Percentiles rank a stretch among this genome's conserved stretches.
Conservation (phyloP, 2,888 invertebrate species). For the Nomada ruficornis region DNA sequence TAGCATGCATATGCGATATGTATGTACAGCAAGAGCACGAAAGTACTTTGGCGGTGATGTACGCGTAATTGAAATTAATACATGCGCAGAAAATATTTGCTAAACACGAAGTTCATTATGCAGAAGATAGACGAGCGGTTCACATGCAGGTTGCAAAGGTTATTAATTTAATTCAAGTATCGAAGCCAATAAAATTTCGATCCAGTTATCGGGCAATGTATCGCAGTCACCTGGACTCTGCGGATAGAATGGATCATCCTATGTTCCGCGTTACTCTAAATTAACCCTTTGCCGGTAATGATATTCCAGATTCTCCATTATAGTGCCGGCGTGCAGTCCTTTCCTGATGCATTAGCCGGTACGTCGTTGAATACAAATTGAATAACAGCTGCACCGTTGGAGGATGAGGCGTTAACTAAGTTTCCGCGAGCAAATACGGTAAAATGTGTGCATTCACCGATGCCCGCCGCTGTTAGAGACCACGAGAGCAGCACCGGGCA, state of each 20-base stretch:
- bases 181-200: constrained; percentile 23
- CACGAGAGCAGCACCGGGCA: neutral
- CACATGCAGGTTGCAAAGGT: no score
- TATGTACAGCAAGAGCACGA: no score
- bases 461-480: constrained; percentile 5
- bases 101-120: no score
- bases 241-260: constrained; percentile 51
- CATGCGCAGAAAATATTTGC: no score
- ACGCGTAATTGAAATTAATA: no score
- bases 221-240: constrained; percentile 31
- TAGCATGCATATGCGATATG: no score
- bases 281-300: constrained; percentile 59
- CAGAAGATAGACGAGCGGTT: no score
- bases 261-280: constrained; percentile 43
- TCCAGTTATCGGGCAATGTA: constrained; percentile 23
- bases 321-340: constrained; percentile 42
- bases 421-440: constrained; percentile 57
- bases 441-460: constrained; percentile 55
- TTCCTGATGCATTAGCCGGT: constrained; percentile 59
- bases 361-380: constrained; percentile 66
- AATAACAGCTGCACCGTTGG: constrained; percentile 53
- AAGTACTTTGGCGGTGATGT: no score
- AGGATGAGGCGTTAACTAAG: constrained; percentile 46
- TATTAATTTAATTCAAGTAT: no score
- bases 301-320: constrained; percentile 59